phyloP scores from a whole-genome alignment of 2,797 vertebrate species.

The Sebastes melanostomus region DNA sequence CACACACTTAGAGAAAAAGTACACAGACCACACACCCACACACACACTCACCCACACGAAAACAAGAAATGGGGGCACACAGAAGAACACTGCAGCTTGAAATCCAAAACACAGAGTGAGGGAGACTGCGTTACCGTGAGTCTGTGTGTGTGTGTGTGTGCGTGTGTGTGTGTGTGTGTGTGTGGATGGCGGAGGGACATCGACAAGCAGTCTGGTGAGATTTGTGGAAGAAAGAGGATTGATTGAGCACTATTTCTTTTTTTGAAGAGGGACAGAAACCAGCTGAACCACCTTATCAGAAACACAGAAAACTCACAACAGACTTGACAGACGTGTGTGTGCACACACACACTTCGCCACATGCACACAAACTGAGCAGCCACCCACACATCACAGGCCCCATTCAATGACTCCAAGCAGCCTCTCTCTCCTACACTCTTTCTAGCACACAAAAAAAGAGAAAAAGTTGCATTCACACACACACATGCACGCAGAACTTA shows the following conservation, averaged over 20 bases:
- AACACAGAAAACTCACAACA: conserved; percentile 45
- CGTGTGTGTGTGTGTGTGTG: not conserved
- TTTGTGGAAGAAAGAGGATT: conserved; percentile 3
- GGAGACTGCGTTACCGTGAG: conserved; percentile 1
- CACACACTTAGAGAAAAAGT: conserved; percentile 24
- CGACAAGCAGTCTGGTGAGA: conserved; percentile 16
- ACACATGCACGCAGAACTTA: conserved; percentile 38
- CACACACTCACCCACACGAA: conserved; percentile 18
- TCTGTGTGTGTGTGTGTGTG: not conserved
- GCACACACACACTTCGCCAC: conserved; percentile 36
- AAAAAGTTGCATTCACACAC: conserved; percentile 54
- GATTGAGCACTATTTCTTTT: conserved; percentile 27
- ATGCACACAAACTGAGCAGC: conserved; percentile 52
- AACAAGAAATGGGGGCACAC: conserved; percentile 58
- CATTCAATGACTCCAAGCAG: conserved; percentile 57
- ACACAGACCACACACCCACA: conserved; percentile 35
- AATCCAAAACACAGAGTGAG: conserved; percentile 46
- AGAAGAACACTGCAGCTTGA: conserved; percentile 53
- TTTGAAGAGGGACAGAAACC: conserved; percentile 26
- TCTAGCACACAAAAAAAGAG: conserved; percentile 46
- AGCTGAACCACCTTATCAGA: conserved; percentile 22
- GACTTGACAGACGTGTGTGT: conserved; percentile 61
- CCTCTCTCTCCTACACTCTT: conserved; percentile 41
- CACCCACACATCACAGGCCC: conserved; percentile 59
- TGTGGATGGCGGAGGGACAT: not conserved